These are phyloP conservation scores for Drymodes brunneopygia DNA, from an alignment of 2,113 vertebrate species.

Conservation along the genomic window DNA sequence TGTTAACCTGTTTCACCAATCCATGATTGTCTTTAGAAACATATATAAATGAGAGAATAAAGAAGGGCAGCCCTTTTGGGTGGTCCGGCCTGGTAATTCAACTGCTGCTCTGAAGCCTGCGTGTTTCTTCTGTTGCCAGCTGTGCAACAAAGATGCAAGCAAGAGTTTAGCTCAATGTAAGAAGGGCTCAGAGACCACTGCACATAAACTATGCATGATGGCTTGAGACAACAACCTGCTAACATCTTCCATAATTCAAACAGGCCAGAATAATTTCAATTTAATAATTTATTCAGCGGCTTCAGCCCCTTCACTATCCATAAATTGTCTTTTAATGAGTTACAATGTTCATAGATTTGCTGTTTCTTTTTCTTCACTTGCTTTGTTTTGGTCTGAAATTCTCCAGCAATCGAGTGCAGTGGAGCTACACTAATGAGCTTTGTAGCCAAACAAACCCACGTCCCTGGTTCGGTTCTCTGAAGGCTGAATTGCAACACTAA, in stretches of 20 bases:
- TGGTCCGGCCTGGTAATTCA: too few relatives aligned
- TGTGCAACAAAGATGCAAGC: not conserved
- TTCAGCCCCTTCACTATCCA: not conserved
- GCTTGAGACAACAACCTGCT: not conserved
- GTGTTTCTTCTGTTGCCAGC: too few relatives aligned
- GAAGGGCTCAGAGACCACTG: not conserved
- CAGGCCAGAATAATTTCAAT: not conserved
- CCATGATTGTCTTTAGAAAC: too few relatives aligned
- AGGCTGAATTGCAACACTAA: not conserved
- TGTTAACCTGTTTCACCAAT: too few relatives aligned
- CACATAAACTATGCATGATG: not conserved
- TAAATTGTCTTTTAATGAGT: conserved; percentile 29
- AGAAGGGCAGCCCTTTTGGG: too few relatives aligned
- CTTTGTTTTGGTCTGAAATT: not conserved
- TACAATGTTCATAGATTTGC: not conserved
- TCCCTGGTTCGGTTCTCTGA: not conserved
- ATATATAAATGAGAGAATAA: too few relatives aligned
- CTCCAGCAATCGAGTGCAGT: not conserved
- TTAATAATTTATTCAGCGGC: not conserved
- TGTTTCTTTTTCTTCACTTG: not conserved
- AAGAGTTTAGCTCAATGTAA: not conserved
- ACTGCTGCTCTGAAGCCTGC: too few relatives aligned
- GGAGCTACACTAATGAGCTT: not conserved
- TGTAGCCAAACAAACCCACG: not conserved
- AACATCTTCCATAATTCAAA: conserved; percentile 28